These are phyloP conservation scores for Cyphomyrus discorhynchus DNA, from an alignment of 2,113 vertebrate genomes.

Conservation along the genomic window DNA sequence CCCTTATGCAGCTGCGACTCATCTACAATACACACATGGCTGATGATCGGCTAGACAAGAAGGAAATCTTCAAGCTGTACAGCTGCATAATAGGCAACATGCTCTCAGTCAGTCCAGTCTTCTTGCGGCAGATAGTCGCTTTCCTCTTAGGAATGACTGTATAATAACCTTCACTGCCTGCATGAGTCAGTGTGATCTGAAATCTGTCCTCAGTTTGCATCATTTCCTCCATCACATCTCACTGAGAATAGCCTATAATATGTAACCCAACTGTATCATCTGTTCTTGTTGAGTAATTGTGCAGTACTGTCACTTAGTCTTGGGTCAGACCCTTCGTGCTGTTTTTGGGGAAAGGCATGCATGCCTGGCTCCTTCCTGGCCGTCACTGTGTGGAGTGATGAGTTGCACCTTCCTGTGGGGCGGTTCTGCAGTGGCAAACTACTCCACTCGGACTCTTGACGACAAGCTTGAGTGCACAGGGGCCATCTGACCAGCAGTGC, in stretches of 20 bases:
- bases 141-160: neutral
- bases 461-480: slow-evolving; percentile 30
- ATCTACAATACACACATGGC: slow-evolving; percentile 94
- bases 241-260: neutral
- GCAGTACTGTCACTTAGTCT: neutral
- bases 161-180: neutral
- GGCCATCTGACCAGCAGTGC: slow-evolving; percentile 35
- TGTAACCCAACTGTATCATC: neutral
- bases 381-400: slow-evolving; percentile 23
- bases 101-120: slow-evolving; percentile 77
- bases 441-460: slow-evolving; percentile 27
- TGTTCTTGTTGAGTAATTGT: neutral
- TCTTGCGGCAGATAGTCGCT: neutral
- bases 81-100: slow-evolving; percentile 98
- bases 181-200: neutral
- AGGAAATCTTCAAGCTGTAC: slow-evolving; percentile 88
- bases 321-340: neutral
- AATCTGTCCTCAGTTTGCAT: neutral
- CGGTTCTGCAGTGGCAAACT: slow-evolving; percentile 25
- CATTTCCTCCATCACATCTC: neutral
- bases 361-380: neutral
- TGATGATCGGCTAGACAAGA: slow-evolving; percentile 87
- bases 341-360: neutral
- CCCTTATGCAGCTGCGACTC: slow-evolving; percentile 91
- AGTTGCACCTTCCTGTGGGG: slow-evolving; percentile 28